Base-by-base conservation (phyloP, 2,113 vertebrate genomes). In the Hydrochoerus hydrochaeris region DNA sequence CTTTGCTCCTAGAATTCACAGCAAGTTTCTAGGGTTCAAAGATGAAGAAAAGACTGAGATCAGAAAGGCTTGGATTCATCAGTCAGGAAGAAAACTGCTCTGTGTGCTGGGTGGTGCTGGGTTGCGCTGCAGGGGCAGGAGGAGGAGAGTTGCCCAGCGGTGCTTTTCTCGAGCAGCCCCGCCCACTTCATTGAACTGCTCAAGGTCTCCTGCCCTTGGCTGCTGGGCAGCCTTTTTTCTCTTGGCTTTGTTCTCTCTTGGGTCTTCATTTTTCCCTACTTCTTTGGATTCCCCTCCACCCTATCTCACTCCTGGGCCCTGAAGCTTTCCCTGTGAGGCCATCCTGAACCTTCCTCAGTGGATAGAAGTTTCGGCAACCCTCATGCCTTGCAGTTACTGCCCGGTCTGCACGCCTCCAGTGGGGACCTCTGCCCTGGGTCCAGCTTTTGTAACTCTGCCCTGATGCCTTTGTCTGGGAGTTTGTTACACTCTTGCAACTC, bases 1-100 rank as follows among this genome's bases (percentile, higher is more conserved):
- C 24, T 19, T 91, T 94, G 93, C 49, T 73, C 95, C 63, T 95
- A 65, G 67, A 89, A 63, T 77, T 90, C 24, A 52, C 5, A 90
- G 67, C 44, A 91, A 44, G 54, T 67, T 88, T 60, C 73, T 91
- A n/a, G 57, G 41, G 41, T 73, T 96, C 91, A 82, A 91, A 60
- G 57, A 54, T 41, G 16, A 35, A 75, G 71, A 75, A 73, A 58
- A 13, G 28, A n/a, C 60, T 58, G 85, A n/a, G 28, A 81, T 32
- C 24, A 35, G 65, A 71, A 91, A 92, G n/a, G 20, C 24, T 67
- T 58, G 60, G 38, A 19, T 80, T 80, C 57, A 44, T 52, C 35
- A 26, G 67, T 87, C 5, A 49, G 57, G 81, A 77, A 60, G 35
- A 54, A 88, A 1, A 12, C 44, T 13, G 8, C 52, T 35, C 82